Conservation (phyloP, 2,888 invertebrate species). For the Agrotis clavis region DNA sequence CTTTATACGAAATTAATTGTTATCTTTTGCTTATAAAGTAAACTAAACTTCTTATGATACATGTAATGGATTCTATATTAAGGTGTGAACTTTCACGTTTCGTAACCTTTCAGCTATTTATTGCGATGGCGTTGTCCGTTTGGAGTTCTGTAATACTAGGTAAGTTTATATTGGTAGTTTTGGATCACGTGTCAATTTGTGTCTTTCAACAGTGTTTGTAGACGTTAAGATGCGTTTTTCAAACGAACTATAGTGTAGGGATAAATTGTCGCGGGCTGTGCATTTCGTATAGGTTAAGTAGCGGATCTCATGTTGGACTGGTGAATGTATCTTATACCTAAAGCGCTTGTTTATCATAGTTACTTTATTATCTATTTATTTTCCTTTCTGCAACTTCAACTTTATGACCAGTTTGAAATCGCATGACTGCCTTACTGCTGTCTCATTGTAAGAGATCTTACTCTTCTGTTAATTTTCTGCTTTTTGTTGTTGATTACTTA, state of each 20-base stretch:
- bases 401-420: constrained; percentile 1
- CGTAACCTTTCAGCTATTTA: constrained; percentile 72
- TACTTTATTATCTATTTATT: background rate
- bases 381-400: background rate
- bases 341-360: constrained; percentile 62
- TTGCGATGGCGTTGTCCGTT: constrained; percentile 65
- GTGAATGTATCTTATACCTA: constrained; percentile 64
- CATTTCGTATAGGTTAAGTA: constrained; percentile 84
- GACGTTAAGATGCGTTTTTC: constrained; percentile 76
- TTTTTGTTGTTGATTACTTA: background rate
- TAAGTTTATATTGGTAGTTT: constrained; percentile 71
- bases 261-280: constrained; percentile 86
- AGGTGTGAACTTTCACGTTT: constrained; percentile 72
- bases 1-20: constrained; percentile 75
- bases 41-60: constrained; percentile 80
- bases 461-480: background rate
- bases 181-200: constrained; percentile 82
- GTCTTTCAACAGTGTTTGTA: constrained; percentile 78
- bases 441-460: constrained; percentile 17
- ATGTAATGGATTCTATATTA: constrained; percentile 75
- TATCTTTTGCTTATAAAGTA: constrained; percentile 79
- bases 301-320: constrained; percentile 72
- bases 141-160: constrained; percentile 59
- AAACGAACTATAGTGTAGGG: constrained; percentile 83
- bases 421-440: background rate